phyloP scores from a whole-genome alignment of 2,797 vertebrate genomes.

The Megaceryle alcyon region DNA sequence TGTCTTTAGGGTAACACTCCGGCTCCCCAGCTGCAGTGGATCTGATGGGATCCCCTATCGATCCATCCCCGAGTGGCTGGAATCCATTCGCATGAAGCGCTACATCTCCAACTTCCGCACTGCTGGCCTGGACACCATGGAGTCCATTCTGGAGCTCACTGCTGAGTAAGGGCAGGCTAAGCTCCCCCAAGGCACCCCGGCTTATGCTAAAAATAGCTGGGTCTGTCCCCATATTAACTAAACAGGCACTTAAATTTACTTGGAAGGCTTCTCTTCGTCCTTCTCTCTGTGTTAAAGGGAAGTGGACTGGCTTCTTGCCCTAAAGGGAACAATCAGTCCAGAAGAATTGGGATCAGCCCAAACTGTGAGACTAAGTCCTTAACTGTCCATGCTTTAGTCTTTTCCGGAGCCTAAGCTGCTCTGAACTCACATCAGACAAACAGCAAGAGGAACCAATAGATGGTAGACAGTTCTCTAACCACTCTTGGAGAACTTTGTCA shows the following conservation, averaged over 20 bases:
- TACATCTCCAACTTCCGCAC: slow-evolving; percentile 93
- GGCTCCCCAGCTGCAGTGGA: slow-evolving; percentile 81
- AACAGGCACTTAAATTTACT: neutral
- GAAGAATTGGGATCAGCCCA: neutral
- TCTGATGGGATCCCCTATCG: slow-evolving; percentile 82
- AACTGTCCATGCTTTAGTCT: neutral
- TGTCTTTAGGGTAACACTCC: slow-evolving; percentile 76
- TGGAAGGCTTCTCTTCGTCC: neutral
- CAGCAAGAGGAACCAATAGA: neutral
- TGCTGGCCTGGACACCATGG: slow-evolving; percentile 90
- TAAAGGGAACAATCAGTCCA: neutral
- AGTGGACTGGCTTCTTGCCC: neutral
- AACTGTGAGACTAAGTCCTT: neutral
- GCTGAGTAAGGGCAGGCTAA: slow-evolving; percentile 75
- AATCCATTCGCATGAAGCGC: slow-evolving; percentile 92
- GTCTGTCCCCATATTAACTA: neutral
- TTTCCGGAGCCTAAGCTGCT: neutral
- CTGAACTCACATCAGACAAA: neutral
- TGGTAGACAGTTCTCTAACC: neutral
- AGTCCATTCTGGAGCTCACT: slow-evolving; percentile 85
- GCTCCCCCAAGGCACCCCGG: neutral
- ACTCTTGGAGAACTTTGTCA: neutral
- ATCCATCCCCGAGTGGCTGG: slow-evolving; percentile 91
- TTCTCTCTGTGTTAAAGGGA: neutral
- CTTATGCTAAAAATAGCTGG: neutral